Percentiles rank a stretch among this genome's conserved stretches.
Conservation (phyloP, 2,113 vertebrate genomes). For the Ifrita kowaldi region DNA sequence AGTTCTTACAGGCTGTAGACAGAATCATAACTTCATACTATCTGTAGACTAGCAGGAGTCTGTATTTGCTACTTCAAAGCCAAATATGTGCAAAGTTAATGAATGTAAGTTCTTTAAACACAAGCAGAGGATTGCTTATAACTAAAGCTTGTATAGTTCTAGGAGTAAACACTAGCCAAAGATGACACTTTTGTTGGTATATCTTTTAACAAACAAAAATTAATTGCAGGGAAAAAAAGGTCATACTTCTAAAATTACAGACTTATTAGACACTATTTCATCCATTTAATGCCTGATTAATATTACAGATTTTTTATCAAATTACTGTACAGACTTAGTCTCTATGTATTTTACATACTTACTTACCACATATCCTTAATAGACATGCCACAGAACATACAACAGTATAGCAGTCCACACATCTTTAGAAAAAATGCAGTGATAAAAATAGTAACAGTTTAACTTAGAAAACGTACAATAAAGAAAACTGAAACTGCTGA, state of each 20-base stretch:
- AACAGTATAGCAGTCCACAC: background rate
- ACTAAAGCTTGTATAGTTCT: background rate
- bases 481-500: background rate
- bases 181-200: background rate
- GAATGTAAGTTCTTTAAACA: conserved; percentile 16
- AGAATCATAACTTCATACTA: conserved; percentile 13
- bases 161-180: background rate
- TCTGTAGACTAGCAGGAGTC: background rate
- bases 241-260: background rate
- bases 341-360: background rate
- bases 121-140: background rate
- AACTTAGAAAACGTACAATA: background rate
- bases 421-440: background rate
- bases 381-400: background rate
- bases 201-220: background rate
- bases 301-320: background rate
- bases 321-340: background rate
- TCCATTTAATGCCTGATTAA: background rate
- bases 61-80: conserved; percentile 10
- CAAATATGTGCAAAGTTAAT: conserved; percentile 24
- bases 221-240: background rate
- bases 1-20: background rate
- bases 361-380: background rate
- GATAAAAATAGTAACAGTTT: background rate
- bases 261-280: background rate